A percentile compares a stretch with the other conserved stretches of the same genome.
phyloP scores from a whole-genome alignment of 2,113 vertebrate genomes.

The Planiliza haematocheilus region DNA sequence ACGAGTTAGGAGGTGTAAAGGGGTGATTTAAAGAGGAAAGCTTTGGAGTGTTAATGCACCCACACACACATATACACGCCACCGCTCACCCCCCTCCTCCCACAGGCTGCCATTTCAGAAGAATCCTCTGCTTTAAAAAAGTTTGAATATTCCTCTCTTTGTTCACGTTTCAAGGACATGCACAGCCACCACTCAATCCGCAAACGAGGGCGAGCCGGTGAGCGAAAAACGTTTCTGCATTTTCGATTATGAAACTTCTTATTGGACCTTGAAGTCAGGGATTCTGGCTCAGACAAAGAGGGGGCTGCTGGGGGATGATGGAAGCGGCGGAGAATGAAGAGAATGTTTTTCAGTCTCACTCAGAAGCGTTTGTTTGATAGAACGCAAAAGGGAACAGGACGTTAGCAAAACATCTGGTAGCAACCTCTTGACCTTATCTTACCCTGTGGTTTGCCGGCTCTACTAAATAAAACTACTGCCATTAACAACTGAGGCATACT shows the following conservation, averaged over 20 bases:
- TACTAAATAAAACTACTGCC: no score
- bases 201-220: conserved; percentile 30
- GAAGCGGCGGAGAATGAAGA: conserved; percentile 10
- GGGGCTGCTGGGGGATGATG: not conserved
- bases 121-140: conserved; percentile 66
- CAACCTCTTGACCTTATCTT: conserved; percentile 13
- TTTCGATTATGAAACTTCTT: conserved; percentile 58
- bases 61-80: not conserved
- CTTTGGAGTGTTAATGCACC: conserved; percentile 36
- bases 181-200: conserved; percentile 60
- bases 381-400: conserved; percentile 36
- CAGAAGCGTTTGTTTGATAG: conserved; percentile 35
- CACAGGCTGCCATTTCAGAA: conserved; percentile 61
- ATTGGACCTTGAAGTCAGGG: conserved; percentile 53
- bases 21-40: conserved; percentile 22
- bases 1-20: conserved; percentile 6
- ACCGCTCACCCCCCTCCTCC: conserved; percentile 13
- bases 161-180: conserved; percentile 76
- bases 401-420: not conserved
- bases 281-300: conserved; percentile 18
- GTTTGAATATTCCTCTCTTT: conserved; percentile 66
- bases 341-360: conserved; percentile 39
- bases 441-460: conserved; percentile 12
- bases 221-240: conserved; percentile 27
- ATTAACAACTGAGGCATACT: no score